These are phyloP conservation scores for Turnix velox DNA, from an alignment of 2,113 vertebrate species.

Conservation along the genomic window DNA sequence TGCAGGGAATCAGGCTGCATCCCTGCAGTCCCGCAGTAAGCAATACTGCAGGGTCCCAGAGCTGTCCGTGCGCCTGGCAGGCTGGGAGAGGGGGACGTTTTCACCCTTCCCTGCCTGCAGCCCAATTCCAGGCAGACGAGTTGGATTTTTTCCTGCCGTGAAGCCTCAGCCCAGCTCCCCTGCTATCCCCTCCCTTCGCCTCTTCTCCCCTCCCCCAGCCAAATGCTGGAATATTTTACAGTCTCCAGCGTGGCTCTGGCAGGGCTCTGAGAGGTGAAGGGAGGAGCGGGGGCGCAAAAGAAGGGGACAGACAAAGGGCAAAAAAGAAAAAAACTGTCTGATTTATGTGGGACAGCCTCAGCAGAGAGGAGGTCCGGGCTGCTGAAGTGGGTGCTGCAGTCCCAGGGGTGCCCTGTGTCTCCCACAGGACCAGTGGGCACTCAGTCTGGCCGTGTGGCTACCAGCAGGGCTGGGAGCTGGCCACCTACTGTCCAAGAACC, in stretches of 20 bases:
- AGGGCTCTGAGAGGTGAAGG: not conserved
- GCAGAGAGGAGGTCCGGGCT: fast-evolving
- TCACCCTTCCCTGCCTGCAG: not conserved
- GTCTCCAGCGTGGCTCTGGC: not conserved
- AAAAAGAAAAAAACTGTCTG: not conserved
- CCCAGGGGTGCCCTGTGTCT: not conserved
- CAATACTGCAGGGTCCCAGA: not conserved
- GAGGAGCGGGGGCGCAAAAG: not conserved
- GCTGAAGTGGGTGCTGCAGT: not conserved
- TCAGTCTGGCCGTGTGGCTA: not conserved
- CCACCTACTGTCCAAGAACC: fast-evolving
- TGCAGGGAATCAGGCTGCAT: conserved; percentile 55
- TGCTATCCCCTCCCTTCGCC: not conserved
- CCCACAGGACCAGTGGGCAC: fast-evolving
- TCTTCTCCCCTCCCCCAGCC: not conserved
- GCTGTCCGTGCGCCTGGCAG: not conserved
- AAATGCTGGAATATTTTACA: fast-evolving
- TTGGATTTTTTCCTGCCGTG: not conserved
- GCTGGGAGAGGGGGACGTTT: too few relatives aligned
- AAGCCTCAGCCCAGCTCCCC: not conserved
- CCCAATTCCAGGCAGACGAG: not conserved
- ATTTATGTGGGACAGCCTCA: not conserved
- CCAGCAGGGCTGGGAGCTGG: not conserved
- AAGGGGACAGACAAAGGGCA: not conserved
- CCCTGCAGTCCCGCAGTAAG: not conserved